Evolutionary conservation across 2,888 invertebrate species (phyloP).

Genomic region (Hololepta plana): DNA sequence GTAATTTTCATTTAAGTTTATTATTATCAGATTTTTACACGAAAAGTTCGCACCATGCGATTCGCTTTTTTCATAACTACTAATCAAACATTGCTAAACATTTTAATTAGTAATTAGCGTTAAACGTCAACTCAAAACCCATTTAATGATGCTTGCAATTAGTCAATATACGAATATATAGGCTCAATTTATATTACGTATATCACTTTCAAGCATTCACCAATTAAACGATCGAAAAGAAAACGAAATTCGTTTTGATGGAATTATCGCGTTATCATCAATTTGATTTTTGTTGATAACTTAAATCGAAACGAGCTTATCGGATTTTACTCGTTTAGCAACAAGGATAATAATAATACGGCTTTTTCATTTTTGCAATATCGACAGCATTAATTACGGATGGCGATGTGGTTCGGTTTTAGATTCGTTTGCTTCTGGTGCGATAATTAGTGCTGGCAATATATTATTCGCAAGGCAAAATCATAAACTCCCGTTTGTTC

Average conservation of each 20-base stretch:
- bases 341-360: too few relatives aligned
- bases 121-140: neutral
- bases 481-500: neutral
- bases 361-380: too few relatives aligned
- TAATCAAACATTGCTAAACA: conserved; percentile 3
- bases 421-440: neutral
- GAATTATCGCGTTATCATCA: neutral
- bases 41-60: conserved; percentile 24
- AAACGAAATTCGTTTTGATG: neutral
- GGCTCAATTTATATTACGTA: conserved; percentile 17
- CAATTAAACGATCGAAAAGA: conserved; percentile 1
- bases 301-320: too few relatives aligned
- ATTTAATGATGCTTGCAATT: conserved; percentile 5
- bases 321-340: too few relatives aligned
- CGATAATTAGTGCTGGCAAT: neutral
- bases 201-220: conserved; percentile 5
- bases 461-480: neutral
- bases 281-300: neutral
- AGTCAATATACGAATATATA: conserved; percentile 20
- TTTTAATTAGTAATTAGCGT: too few relatives aligned
- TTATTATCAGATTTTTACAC: too few relatives aligned
- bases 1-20: too few relatives aligned
- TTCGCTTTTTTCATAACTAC: conserved; percentile 16
- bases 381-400: too few relatives aligned
- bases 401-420: too few relatives aligned